Evolutionary conservation across 2,113 vertebrate genomes (phyloP), one percentile per base, ranked within the genome.

Genomic region (Paramisgurnus dabryanus): DNA sequence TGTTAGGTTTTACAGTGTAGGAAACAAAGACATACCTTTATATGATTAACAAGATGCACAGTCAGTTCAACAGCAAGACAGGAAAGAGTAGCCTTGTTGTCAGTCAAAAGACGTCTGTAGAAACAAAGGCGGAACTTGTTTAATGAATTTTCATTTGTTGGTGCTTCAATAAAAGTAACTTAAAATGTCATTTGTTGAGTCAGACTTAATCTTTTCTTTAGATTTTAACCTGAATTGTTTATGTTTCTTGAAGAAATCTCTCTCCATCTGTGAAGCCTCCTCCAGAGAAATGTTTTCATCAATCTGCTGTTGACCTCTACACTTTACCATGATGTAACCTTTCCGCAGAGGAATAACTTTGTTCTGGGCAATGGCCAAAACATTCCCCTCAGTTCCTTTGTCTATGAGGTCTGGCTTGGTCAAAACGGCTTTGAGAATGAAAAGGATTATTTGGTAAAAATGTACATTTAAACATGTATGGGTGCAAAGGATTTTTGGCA

Each of bases 321-420:
- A 95, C 83, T 90, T 95, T 41, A 96, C 94, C 0, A 96, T 86
- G 90, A 93, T 90, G 86, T 95, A 96, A n/a, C 95, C 95, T 78
- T 94, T 95, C 82, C 85, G 90, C 64, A 95, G 91, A 8, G 82
- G 86, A 72, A 89, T 85, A 3, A 92, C 80, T 0, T 76, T 47
- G 84, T 95, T 95, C 5, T 3, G 63, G 0, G 91, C 53, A 53
- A 95, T 83, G 0, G 88, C 89, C 0, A 95, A 0, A 0, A 95
- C 10, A 3, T 83, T 22, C 0, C 81, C 76, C 7, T 96, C 94
- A 0, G 94, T 90, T 15, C 94, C 94, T 79, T 0, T 91, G 83
- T 95, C 95, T 58, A 95, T 71, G 53, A 95, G 88, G 82, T 95
- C 93, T 0, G 95, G 95, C 85, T 96, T 95, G 0, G 94, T 95